phyloP scores from a whole-genome alignment of 2,113 vertebrate species.

The Protobothrops flavoviridis region DNA sequence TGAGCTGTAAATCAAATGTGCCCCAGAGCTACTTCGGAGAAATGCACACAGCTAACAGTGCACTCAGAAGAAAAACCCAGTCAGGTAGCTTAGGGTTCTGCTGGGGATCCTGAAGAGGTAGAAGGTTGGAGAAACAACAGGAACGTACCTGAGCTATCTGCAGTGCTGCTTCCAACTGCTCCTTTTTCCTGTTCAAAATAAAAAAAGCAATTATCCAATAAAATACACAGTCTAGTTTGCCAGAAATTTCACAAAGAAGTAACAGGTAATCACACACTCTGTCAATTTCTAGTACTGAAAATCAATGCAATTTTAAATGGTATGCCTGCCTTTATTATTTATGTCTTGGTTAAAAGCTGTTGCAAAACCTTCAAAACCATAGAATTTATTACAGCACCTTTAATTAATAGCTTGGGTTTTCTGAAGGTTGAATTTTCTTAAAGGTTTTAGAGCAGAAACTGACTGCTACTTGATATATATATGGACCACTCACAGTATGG shows the following conservation, averaged over 20 bases:
- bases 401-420: not conserved
- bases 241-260: not conserved
- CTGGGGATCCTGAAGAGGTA: not conserved
- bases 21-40: not conserved
- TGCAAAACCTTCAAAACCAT: not conserved
- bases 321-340: not conserved
- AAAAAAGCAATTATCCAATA: constrained; percentile 5
- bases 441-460: not conserved
- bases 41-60: not conserved
- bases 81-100: not conserved
- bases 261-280: not conserved
- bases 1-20: not conserved
- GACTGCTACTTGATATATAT: not conserved
- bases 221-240: constrained; percentile 15
- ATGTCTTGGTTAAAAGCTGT: not conserved
- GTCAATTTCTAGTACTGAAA: not conserved
- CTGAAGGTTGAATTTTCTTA: not conserved
- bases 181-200: constrained; percentile 60
- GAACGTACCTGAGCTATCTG: constrained; percentile 59
- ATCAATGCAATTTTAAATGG: not conserved
- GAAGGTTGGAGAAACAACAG: not conserved
- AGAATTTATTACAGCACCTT: not conserved
- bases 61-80: not conserved
- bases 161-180: constrained; percentile 44
- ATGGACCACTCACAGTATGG: not conserved